Percentiles rank a stretch among this genome's conserved stretches.
phyloP scores from a whole-genome alignment of 2,888 invertebrate genomes.

The Cordylochernes scorpioides region DNA sequence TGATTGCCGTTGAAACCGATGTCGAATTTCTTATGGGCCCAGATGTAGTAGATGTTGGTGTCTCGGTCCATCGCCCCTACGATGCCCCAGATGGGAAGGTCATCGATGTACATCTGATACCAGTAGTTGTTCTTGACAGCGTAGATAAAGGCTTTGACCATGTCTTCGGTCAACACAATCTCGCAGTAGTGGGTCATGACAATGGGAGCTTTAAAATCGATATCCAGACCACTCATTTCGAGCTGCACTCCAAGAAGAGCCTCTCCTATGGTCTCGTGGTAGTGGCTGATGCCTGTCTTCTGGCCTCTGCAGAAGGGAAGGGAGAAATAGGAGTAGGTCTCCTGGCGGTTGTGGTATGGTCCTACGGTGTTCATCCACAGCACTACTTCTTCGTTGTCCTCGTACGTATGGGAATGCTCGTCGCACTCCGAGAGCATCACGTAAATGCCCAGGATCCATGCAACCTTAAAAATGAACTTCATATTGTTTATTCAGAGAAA shows the following conservation, averaged over 20 bases:
- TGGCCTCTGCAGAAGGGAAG: constrained; percentile 84
- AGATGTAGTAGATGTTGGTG: constrained; percentile 47
- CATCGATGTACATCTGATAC: constrained; percentile 99
- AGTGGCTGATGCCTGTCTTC: constrained; percentile 74
- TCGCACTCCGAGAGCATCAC: no score
- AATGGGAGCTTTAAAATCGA: constrained; percentile 46
- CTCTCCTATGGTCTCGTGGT: constrained; percentile 96
- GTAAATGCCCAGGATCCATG: no score
- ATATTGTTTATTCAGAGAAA: no score
- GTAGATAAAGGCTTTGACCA: constrained; percentile 73
- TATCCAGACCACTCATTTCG: constrained; percentile 87
- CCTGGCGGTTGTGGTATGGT: constrained; percentile 95
- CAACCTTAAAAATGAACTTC: no score
- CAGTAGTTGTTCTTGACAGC: constrained; percentile 98
- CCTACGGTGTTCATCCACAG: constrained; percentile 99
- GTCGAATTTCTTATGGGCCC: constrained; percentile 94
- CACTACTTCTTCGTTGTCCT: constrained; percentile 80
- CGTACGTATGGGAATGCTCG: no score
- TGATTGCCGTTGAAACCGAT: constrained; percentile 82
- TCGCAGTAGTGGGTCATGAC: constrained; percentile 48
- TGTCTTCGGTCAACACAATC: constrained; percentile 50
- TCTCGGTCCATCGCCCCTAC: constrained; percentile 52
- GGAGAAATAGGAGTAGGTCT: constrained; percentile 92
- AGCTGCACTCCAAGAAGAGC: constrained; percentile 90
- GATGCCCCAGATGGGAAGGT: constrained; percentile 88